Base-by-base conservation (phyloP, 2,888 invertebrate species). In the Melanostoma mellinum region DNA sequence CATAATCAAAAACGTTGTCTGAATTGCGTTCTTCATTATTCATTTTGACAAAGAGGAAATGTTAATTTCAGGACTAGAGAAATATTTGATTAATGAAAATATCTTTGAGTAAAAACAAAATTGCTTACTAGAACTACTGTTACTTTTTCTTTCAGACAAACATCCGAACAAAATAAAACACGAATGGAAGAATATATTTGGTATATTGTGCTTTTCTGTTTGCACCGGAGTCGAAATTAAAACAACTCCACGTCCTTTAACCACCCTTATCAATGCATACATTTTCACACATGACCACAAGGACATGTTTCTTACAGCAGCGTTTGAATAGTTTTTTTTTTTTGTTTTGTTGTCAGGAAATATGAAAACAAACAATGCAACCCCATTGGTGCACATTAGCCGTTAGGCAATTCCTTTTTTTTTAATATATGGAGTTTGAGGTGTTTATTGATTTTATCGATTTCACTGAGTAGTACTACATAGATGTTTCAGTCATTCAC, bases 1-100 rank as follows among this genome's bases (percentile, higher is more conserved):
- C 88, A 61, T 90, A 90, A 32, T 86, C 89, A 52, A 55, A 65
- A 40, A 52, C 33, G 6, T 36, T 38, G 42, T 60, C 53, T 36
- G 46, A 36, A 61, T 55, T 36, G 8, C 61, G 10, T 5, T 67
- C 68, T 46, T 73, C 77, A 3, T 63, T 35, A 32, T 46, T 78
- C 82, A 81, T 81, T 68, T 61, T 52, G 5, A 35, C 3, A n/a
- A 36, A 71, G 32, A 10, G 6, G 38, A 44, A 30, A 3, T 2
- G 4, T 1, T 6, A n/a, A 30, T 32, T 8, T 48, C 30, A 2
- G 33, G 6, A 35, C 5, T 20, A 42, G n/a, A 30, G 30, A 58
- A 9, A n/a, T 32, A 4, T 20, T 1, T 38, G 9, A 40, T 42
- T 4, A 9, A 2, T 6, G 32, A 40, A 30, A 32, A 33, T 3